Base-by-base conservation (phyloP, 30 jellyfish, hydroid and myxozoan genomes). In the Pseudorhiza aurosa region DNA sequence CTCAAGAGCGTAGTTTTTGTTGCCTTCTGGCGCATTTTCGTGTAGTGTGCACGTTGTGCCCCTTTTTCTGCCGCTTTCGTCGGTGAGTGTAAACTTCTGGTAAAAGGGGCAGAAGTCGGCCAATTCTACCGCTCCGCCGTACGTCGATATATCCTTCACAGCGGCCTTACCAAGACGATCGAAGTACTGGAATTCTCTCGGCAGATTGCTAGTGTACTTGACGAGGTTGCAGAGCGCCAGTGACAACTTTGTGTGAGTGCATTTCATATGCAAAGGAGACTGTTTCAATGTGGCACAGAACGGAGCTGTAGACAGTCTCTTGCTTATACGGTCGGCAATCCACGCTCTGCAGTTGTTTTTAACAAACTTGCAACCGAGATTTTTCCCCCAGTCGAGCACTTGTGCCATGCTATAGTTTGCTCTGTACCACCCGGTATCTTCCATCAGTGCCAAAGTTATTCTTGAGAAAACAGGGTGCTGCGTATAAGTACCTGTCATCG, bases 401-500 rank as follows among this genome's bases (percentile, higher is more conserved):
- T 90, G 95, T 8, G 97, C 97, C 97, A 83, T 90, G 67, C 75
- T 78, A 37, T 90, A 90, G 29, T 90, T 77, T 9, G 97, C 97
- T 83, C 76, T 90, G 64, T 90, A 90, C 97, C 97, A 90, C 18
- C 96, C 97, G 25, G 97, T 90, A 55, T 90, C 97, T 59, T 90
- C 97, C 97, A 90, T 90, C 50, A 90, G 68, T 36, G 97, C 97
- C 14, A 90, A 65, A 6, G 97, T 83, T 21, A 90, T 77, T 47
- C 95, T 68, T 27, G 96, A 83, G 39, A 90, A 90, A 50, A 90
- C 97, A 11, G 97, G 97, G 53, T 90, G 97, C 53, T 90, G 97
- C 18, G 97, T 90, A 63, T 90, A 90, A 1, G 97, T 90, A 27
- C 97, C 97, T 8, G 97, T 90, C 97, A 90, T 90, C 9, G 97